These are phyloP conservation scores for Ormia ochracea DNA, from an alignment of 2,888 invertebrate species.

Conservation along the genomic window DNA sequence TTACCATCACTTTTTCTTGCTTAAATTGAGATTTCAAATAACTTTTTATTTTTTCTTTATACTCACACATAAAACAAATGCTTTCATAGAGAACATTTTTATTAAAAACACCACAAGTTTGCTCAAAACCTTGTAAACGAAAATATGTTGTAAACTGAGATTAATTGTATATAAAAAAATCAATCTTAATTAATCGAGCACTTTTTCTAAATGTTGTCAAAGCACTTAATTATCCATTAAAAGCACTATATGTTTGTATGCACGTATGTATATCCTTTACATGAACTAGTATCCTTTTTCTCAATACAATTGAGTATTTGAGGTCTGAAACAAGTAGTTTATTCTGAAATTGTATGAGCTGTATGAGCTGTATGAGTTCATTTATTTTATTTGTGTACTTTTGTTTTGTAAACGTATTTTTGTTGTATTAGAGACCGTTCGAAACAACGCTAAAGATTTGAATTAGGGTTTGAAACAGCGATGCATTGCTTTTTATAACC, in stretches of 20 bases:
- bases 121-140: conserved; percentile 16
- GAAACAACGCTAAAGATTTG: conserved; percentile 66
- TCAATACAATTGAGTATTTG: neutral
- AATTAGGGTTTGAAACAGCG: conserved; percentile 68
- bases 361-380: conserved; percentile 20
- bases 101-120: conserved; percentile 14
- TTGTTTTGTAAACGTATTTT: conserved; percentile 17
- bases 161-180: neutral
- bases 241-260: no score
- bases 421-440: conserved; percentile 56
- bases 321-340: conserved; percentile 6
- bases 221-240: conserved; percentile 24
- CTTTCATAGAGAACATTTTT: conserved; percentile 66
- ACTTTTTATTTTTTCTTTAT: conserved; percentile 12
- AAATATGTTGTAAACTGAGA: neutral
- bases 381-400: conserved; percentile 29
- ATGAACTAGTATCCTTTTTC: conserved; percentile 26
- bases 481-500: conserved; percentile 68
- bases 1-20: neutral
- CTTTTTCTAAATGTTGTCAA: neutral
- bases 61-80: conserved; percentile 66
- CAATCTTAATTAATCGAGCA: neutral
- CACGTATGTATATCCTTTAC: conserved; percentile 35
- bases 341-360: neutral
- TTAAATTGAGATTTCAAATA: neutral